Conservation (phyloP, 2,113 vertebrate species). For the Progne subis region DNA sequence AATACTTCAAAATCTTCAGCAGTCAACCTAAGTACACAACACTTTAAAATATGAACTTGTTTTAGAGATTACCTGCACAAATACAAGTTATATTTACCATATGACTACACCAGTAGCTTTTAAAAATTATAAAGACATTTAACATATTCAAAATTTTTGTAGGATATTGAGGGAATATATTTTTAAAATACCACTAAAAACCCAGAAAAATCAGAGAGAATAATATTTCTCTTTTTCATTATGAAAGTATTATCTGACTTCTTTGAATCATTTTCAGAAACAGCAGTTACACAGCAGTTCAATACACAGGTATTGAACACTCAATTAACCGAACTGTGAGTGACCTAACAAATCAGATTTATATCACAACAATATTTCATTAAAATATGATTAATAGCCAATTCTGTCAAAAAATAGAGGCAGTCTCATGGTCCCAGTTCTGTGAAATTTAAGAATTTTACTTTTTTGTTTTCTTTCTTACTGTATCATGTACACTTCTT, state of each 20-base stretch:
- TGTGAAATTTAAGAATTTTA: background rate
- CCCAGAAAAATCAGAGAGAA: background rate
- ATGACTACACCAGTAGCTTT: background rate
- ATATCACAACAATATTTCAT: constrained; percentile 13
- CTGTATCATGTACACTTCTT: background rate
- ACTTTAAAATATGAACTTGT: background rate
- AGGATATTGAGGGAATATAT: background rate
- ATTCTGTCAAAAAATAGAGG: background rate
- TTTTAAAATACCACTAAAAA: background rate
- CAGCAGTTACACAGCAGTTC: background rate
- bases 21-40: background rate
- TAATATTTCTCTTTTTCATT: background rate
- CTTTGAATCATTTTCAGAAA: background rate
- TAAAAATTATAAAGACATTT: background rate
- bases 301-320: background rate
- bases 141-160: background rate
- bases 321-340: background rate
- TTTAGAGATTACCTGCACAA: background rate
- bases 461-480: background rate
- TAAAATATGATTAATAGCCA: constrained; percentile 16
- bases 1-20: background rate
- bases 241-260: background rate
- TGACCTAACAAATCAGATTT: constrained; percentile 23
- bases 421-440: background rate
- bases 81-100: background rate